These are phyloP conservation scores for Euwallacea similis DNA, from an alignment of 1,140 invertebrate species.

Conservation along the genomic window DNA sequence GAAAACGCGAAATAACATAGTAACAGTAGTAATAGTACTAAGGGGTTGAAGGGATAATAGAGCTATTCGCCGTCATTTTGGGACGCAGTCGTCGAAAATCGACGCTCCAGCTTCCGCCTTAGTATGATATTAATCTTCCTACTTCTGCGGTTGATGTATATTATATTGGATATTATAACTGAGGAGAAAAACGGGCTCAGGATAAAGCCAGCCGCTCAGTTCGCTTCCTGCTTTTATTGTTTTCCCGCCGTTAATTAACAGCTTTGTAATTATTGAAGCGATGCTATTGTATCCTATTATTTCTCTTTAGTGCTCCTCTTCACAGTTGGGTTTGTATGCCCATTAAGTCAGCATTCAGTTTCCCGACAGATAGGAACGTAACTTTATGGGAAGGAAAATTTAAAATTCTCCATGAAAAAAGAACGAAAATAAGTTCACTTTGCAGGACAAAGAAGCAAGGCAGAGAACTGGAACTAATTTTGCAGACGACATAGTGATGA, in stretches of 20 bases:
- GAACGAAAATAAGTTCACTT: no score
- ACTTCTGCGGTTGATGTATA: constrained; percentile 53
- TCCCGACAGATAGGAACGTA: no score
- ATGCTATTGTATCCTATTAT: constrained; percentile 25
- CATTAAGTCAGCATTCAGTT: no score
- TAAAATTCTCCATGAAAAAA: no score
- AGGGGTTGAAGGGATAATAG: no score
- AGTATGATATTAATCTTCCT: constrained; percentile 52
- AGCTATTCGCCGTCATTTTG: constrained; percentile 12
- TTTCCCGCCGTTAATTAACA: constrained; percentile 47
- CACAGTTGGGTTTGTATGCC: neutral
- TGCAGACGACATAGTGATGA: no score
- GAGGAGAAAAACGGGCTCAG: constrained; percentile 57
- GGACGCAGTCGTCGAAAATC: constrained; percentile 33
- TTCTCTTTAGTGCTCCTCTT: constrained; percentile 19
- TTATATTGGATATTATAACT: constrained; percentile 54
- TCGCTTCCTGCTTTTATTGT: constrained; percentile 37
- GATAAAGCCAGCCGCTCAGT: constrained; percentile 46
- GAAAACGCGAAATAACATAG: no score
- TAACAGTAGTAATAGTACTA: no score
- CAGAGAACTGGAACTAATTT: no score
- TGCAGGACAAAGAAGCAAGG: no score
- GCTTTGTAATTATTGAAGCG: constrained; percentile 42
- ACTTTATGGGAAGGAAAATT: no score
- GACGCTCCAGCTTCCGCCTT: constrained; percentile 40